Percentiles rank a stretch among this genome's conserved stretches.
Conservation (phyloP, 2,888 invertebrate genomes). For the Campoletis raptor region DNA sequence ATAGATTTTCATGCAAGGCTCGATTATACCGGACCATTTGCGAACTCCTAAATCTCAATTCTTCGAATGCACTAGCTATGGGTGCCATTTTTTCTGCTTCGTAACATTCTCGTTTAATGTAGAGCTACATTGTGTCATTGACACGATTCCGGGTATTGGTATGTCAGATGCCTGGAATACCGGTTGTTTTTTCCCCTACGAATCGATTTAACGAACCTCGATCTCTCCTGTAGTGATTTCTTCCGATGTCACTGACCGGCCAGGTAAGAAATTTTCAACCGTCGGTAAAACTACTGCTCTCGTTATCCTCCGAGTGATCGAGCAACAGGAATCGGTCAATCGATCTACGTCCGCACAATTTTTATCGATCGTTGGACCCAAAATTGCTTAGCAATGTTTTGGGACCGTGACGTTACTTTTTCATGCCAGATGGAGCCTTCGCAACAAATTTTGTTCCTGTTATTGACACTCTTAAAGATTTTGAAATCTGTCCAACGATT, state of each 20-base stretch:
- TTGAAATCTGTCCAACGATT: not conserved
- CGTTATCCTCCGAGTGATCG: conserved; percentile 36
- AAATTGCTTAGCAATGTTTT: not conserved
- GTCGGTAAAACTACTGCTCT: conserved; percentile 18
- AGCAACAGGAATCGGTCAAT: conserved; percentile 28
- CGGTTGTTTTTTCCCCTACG: not conserved
- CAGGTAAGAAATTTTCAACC: not conserved
- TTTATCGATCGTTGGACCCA: conserved; percentile 27
- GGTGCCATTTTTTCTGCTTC: not conserved
- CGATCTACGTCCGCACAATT: not conserved
- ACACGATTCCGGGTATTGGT: not conserved
- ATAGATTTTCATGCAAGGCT: conserved; percentile 71
- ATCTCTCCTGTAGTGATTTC: not conserved
- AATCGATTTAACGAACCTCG: conserved; percentile 25
- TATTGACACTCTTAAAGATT: not conserved
- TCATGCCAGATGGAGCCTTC: conserved; percentile 25
- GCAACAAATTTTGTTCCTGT: not conserved
- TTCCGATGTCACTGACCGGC: not conserved
- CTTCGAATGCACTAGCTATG: conserved; percentile 47
- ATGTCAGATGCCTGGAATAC: not conserved
- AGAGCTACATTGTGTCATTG: not conserved
- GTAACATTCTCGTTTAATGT: not conserved
- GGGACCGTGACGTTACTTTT: not conserved
- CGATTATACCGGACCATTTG: conserved; percentile 68
- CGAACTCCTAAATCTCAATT: conserved; percentile 68